Conservation (phyloP, 2,888 invertebrate species). For the Ellobium chinense region DNA sequence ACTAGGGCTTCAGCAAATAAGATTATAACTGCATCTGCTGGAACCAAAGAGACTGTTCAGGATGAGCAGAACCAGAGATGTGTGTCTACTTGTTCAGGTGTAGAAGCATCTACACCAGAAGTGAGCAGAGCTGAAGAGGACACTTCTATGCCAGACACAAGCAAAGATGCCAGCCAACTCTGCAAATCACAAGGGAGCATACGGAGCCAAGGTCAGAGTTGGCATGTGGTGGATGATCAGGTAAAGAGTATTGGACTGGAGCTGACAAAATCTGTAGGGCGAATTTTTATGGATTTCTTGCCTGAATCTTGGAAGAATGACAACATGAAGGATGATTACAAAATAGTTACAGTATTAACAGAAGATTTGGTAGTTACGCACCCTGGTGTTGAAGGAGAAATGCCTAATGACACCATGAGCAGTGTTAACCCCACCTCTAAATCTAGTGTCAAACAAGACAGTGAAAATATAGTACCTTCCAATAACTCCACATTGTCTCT, state of each 20-base stretch:
- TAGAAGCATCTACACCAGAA: background rate
- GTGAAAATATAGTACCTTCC: too few relatives aligned
- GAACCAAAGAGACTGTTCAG: background rate
- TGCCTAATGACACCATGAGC: background rate
- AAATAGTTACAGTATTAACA: background rate
- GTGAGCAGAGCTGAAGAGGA: background rate
- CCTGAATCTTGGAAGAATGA: constrained; percentile 15
- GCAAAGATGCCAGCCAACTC: background rate
- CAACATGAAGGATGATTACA: background rate
- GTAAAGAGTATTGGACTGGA: too few relatives aligned
- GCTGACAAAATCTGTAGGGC: background rate
- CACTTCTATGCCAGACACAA: background rate
- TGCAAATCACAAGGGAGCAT: background rate
- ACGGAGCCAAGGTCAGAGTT: background rate
- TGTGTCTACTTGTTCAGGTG: too few relatives aligned
- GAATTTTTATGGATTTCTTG: background rate
- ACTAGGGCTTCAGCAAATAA: background rate
- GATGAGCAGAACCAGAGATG: too few relatives aligned
- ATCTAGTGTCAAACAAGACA: background rate
- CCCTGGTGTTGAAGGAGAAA: background rate
- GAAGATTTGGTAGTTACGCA: too few relatives aligned
- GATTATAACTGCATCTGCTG: background rate
- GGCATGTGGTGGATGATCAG: background rate
- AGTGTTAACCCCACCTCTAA: background rate
- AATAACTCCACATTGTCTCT: too few relatives aligned